Evolutionary conservation across 1,140 invertebrate genomes (phyloP).

Genomic region (Cherax destructor): DNA sequence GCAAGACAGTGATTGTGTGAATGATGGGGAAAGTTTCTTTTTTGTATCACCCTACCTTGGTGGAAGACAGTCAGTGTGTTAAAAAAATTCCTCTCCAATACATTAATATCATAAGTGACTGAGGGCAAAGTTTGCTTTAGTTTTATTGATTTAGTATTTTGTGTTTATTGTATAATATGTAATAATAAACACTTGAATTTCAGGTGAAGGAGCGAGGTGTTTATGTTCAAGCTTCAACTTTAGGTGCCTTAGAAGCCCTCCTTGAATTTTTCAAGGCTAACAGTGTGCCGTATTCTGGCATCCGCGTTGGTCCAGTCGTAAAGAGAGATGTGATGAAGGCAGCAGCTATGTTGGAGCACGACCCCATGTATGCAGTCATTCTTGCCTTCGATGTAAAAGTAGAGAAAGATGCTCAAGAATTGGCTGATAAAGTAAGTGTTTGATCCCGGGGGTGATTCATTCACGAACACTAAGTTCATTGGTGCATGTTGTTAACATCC

Average conservation of each 20-base stretch:
- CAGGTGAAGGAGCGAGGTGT: slow-evolving; percentile 86
- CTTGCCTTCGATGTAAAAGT: slow-evolving; percentile 99
- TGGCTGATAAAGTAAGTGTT: slow-evolving; percentile 92
- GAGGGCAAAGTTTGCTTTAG: too few relatives aligned
- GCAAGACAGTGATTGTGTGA: too few relatives aligned
- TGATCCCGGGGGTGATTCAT: neutral
- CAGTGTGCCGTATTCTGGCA: slow-evolving; percentile 92
- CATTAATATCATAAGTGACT: too few relatives aligned
- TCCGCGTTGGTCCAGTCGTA: slow-evolving; percentile 99
- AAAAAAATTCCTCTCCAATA: too few relatives aligned
- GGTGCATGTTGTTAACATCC: neutral
- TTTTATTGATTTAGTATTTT: too few relatives aligned
- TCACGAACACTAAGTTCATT: neutral
- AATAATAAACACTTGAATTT: neutral
- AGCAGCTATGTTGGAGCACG: slow-evolving; percentile 99
- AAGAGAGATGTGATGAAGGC: slow-evolving; percentile 99
- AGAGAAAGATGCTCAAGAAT: slow-evolving; percentile 96
- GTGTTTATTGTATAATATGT: too few relatives aligned
- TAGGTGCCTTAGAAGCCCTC: slow-evolving; percentile 97
- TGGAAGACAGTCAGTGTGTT: too few relatives aligned
- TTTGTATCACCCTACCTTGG: too few relatives aligned
- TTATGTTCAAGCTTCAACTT: slow-evolving; percentile 98
- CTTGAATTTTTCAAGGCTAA: slow-evolving; percentile 95
- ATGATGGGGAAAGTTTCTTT: too few relatives aligned
- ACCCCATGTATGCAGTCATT: slow-evolving; percentile 97